Evolutionary conservation across 2,888 invertebrate genomes (phyloP).

Genomic region (Xylophagus ater): DNA sequence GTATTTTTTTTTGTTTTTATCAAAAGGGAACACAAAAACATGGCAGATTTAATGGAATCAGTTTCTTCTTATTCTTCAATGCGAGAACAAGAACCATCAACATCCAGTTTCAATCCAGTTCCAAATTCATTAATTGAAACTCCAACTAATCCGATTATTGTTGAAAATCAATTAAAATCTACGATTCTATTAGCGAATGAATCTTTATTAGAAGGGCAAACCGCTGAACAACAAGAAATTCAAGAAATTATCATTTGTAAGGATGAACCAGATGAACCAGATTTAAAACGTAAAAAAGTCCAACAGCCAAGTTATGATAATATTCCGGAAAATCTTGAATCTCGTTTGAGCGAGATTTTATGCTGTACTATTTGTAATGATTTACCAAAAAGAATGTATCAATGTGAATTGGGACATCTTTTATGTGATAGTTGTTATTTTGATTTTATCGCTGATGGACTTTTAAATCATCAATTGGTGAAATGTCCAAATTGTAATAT

Average conservation of each 20-base stretch:
- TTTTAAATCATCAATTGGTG: conserved; percentile 80
- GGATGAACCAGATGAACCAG: conserved; percentile 44
- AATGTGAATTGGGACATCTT: conserved; percentile 94
- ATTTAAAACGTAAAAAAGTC: conserved; percentile 45
- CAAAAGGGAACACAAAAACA: too few species aligned
- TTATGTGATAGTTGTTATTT: conserved; percentile 97
- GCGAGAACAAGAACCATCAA: conserved; percentile 35
- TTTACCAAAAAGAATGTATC: conserved; percentile 82
- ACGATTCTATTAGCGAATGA: too few species aligned
- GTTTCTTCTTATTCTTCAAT: conserved; percentile 42
- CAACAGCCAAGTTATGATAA: too few species aligned
- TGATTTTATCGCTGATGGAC: conserved; percentile 82
- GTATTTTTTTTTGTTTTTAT: too few species aligned
- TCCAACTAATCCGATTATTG: conserved; percentile 30
- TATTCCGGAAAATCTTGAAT: conserved; percentile 68
- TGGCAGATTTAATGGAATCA: conserved; percentile 43
- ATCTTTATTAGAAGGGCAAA: conserved; percentile 15
- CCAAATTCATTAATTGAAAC: too few species aligned
- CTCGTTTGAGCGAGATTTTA: conserved; percentile 82
- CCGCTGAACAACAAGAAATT: too few species aligned
- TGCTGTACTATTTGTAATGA: conserved; percentile 96
- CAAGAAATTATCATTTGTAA: too few species aligned
- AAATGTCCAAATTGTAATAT: conserved; percentile 93
- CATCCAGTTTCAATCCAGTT: conserved; percentile 26
- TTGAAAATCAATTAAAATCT: conserved; percentile 27